phyloP scores from a whole-genome alignment of 2,888 invertebrate genomes.

The Matsumyia berberina region DNA sequence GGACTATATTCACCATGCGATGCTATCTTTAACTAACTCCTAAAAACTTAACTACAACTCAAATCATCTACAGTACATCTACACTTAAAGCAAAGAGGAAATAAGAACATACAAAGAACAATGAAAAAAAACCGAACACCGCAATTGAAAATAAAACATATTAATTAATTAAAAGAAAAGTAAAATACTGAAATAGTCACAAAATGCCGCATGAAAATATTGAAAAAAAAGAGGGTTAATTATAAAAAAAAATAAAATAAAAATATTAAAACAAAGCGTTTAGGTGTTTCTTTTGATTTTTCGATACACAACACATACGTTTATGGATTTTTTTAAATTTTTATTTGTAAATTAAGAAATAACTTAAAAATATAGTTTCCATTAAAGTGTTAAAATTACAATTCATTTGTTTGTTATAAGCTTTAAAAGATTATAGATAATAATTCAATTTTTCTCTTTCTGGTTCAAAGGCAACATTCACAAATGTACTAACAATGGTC shows the following conservation, averaged over 20 bases:
- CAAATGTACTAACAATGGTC: constrained; percentile 66
- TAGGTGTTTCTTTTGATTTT: constrained; percentile 31
- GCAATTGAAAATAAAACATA: constrained; percentile 7
- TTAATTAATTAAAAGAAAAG: constrained; percentile 26
- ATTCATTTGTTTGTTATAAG: constrained; percentile 39
- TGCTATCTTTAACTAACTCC: too few species aligned
- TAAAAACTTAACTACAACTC: too few species aligned
- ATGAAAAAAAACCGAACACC: constrained; percentile 48
- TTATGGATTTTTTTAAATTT: constrained; percentile 51
- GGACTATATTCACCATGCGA: too few species aligned
- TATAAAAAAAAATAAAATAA: constrained; percentile 17
- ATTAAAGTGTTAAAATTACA: constrained; percentile 67
- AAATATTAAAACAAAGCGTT: constrained; percentile 64
- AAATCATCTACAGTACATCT: background rate
- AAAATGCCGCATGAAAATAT: constrained; percentile 51
- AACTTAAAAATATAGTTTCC: constrained; percentile 68
- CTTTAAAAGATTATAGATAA: constrained; percentile 44
- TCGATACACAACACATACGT: constrained; percentile 55
- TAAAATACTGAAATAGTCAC: constrained; percentile 36
- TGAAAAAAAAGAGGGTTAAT: constrained; percentile 34
- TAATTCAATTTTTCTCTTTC: constrained; percentile 31
- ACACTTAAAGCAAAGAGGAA: constrained; percentile 38
- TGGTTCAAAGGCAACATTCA: constrained; percentile 67
- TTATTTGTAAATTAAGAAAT: constrained; percentile 74
- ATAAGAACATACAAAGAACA: background rate